Evolutionary conservation across 2,888 invertebrate genomes (phyloP), one percentile per base, ranked within the genome.

Genomic region (Slavum lentiscoides): DNA sequence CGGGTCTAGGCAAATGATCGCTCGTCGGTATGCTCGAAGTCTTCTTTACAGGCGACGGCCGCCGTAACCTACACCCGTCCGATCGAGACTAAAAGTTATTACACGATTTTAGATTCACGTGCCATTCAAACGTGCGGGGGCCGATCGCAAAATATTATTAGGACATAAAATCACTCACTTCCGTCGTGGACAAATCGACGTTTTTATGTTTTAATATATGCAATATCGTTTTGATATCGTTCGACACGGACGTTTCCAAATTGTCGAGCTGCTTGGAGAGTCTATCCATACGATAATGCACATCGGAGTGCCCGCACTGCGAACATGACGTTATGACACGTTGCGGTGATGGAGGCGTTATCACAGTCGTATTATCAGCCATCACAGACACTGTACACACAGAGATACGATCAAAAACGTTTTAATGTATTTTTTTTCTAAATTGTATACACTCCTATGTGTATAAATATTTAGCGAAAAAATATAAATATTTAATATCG

Each of bases 151-250:
- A 30, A 30, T 30, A 30, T 30, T 30, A 4, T 30, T 30, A 30
- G 30, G 30, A 30, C 30, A 30, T 30, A 30, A 30, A 30, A 30
- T 30, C 30, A 80, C 69, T 84, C 83, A 66, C 83, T 83, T 82
- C 74, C 15, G 74, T 30, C 3, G 69, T 81, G 67, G 59, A 83
- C 77, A 77, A 83, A 82, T 64, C 83, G 53, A 81, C 69, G 66
- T 83, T 83, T 75, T 88, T 88, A 83, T 90, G 88, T 85, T 91
- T 91, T 82, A 93, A 87, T 83, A 92, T 86, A 74, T 89, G 89
- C 85, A 94, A 87, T 83, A 94, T 94, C 83, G 91, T 89, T 84
- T 92, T 90, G 84, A 94, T 91, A 85, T 94, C 94, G 13, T 90
- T 88, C 37, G 92, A 91, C 85, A 94, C 90, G 58, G 91, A 91